Conservation (phyloP, 2,888 invertebrate species). For the Thelaira solivaga region DNA sequence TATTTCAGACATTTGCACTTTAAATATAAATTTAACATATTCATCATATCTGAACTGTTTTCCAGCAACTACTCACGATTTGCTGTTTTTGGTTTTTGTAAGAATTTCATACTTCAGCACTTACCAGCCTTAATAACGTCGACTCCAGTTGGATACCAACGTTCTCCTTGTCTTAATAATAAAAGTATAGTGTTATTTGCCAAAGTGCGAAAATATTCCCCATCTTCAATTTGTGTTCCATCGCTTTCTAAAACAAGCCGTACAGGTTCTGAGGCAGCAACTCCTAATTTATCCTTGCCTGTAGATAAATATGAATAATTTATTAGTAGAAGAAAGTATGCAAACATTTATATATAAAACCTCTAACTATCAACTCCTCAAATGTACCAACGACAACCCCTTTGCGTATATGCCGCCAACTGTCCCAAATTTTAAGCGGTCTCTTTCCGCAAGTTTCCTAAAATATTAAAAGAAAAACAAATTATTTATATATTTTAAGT, state of each 20-base stretch:
- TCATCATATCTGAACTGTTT: too few relatives aligned
- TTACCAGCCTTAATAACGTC: slow-evolving; percentile 96
- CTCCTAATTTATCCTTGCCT: slow-evolving; percentile 94
- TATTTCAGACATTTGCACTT: too few relatives aligned
- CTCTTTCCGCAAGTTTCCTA: slow-evolving; percentile 97
- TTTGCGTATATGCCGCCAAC: slow-evolving; percentile 94
- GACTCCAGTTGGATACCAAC: slow-evolving; percentile 95
- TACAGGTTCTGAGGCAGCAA: slow-evolving; percentile 90
- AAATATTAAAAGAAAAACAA: slow-evolving; percentile 69
- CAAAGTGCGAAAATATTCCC: slow-evolving; percentile 95
- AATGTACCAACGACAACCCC: slow-evolving; percentile 94
- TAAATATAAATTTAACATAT: too few relatives aligned
- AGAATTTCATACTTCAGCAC: slow-evolving; percentile 66
- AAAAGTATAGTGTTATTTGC: slow-evolving; percentile 94
- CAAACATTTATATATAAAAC: slow-evolving; percentile 76
- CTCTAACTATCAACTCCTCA: slow-evolving; percentile 90
- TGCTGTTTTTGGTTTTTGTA: too few relatives aligned
- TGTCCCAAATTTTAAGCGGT: slow-evolving; percentile 98
- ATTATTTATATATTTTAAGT: too few relatives aligned
- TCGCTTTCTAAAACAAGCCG: slow-evolving; percentile 95
- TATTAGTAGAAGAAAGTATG: not conserved
- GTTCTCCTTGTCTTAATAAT: slow-evolving; percentile 91
- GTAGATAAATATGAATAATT: slow-evolving; percentile 38
- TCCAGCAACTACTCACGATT: too few relatives aligned
- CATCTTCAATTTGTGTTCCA: slow-evolving; percentile 98